phyloP scores from a whole-genome alignment of 2,888 invertebrate genomes.

The Drosophila pseudotakahashii region DNA sequence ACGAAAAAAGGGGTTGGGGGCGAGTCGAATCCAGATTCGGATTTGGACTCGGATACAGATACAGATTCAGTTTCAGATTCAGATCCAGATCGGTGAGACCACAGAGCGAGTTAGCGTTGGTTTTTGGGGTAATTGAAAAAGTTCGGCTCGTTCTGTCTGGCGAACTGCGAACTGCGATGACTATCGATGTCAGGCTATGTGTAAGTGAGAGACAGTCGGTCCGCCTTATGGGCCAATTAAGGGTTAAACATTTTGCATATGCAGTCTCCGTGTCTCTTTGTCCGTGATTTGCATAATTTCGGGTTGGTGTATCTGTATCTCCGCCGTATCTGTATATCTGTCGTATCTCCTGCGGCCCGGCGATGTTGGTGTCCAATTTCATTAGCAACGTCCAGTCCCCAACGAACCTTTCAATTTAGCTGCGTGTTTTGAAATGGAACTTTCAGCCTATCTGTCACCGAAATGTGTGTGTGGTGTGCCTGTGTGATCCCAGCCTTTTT shows the following conservation, averaged over 20 bases:
- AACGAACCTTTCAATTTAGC: slow-evolving; percentile 23
- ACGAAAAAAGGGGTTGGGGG: slow-evolving; percentile 4
- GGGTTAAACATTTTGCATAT: slow-evolving; percentile 79
- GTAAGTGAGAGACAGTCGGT: slow-evolving; percentile 60
- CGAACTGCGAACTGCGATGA: slow-evolving; percentile 47
- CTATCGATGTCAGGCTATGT: slow-evolving; percentile 76
- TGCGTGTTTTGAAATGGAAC: slow-evolving; percentile 74
- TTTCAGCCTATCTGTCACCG: slow-evolving; percentile 82
- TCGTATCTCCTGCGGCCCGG: slow-evolving; percentile 26
- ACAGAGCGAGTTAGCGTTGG: slow-evolving; percentile 16
- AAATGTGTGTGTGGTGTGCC: slow-evolving; percentile 69
- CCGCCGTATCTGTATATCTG: background rate
- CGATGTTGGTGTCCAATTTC: slow-evolving; percentile 79
- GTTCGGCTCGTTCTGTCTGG: slow-evolving; percentile 37
- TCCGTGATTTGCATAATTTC: slow-evolving; percentile 76
- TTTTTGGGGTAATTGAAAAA: slow-evolving; percentile 72
- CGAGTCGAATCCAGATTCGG: slow-evolving; percentile 18
- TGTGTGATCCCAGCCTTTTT: slow-evolving; percentile 72
- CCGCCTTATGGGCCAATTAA: slow-evolving; percentile 78
- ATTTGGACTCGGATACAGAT: slow-evolving; percentile 11
- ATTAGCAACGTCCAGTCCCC: slow-evolving; percentile 65
- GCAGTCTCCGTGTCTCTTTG: slow-evolving; percentile 51
- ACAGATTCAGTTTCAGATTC: slow-evolving; percentile 14
- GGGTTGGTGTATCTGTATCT: slow-evolving; percentile 47
- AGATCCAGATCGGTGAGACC: slow-evolving; percentile 36